Conservation (phyloP, 2,888 invertebrate species). For the Ellobium chinense region DNA sequence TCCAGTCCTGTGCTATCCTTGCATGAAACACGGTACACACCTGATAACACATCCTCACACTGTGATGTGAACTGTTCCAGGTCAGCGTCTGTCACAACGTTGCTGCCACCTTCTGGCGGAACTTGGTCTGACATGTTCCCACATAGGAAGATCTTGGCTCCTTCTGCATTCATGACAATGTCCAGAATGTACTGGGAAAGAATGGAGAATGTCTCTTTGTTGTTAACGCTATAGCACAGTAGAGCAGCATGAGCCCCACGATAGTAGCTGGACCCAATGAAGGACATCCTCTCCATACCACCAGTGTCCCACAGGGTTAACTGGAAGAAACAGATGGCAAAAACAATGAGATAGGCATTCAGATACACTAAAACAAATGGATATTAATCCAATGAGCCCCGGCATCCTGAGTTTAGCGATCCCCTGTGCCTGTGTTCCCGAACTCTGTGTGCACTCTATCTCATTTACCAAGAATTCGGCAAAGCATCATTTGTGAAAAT, state of each 20-base stretch:
- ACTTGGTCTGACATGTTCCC: slow-evolving; percentile 92
- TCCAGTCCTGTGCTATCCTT: slow-evolving; percentile 91
- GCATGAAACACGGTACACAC: slow-evolving; percentile 93
- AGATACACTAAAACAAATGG: too few species aligned
- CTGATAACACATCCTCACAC: slow-evolving; percentile 93
- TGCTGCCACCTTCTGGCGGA: slow-evolving; percentile 83
- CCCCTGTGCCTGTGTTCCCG: too few species aligned
- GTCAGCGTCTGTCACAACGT: slow-evolving; percentile 88
- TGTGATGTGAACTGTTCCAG: slow-evolving; percentile 92
- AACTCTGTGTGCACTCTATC: too few species aligned
- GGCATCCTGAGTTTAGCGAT: too few species aligned
- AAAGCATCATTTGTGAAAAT: too few species aligned
- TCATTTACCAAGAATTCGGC: too few species aligned
- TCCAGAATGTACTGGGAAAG: slow-evolving; percentile 95
- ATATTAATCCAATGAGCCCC: too few species aligned
- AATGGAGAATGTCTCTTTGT: slow-evolving; percentile 94
- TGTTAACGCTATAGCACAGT: slow-evolving; percentile 93
- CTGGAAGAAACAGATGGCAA: slow-evolving; percentile 82
- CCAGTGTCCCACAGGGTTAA: slow-evolving; percentile 97
- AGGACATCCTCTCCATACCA: slow-evolving; percentile 97
- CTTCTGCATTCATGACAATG: slow-evolving; percentile 90
- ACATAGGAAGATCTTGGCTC: slow-evolving; percentile 96
- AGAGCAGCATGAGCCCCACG: slow-evolving; percentile 97
- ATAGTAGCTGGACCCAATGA: slow-evolving; percentile 96
- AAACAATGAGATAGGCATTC: too few species aligned